phyloP scores from a whole-genome alignment of 2,888 invertebrate species.

The Thysanoteuthis rhombus region DNA sequence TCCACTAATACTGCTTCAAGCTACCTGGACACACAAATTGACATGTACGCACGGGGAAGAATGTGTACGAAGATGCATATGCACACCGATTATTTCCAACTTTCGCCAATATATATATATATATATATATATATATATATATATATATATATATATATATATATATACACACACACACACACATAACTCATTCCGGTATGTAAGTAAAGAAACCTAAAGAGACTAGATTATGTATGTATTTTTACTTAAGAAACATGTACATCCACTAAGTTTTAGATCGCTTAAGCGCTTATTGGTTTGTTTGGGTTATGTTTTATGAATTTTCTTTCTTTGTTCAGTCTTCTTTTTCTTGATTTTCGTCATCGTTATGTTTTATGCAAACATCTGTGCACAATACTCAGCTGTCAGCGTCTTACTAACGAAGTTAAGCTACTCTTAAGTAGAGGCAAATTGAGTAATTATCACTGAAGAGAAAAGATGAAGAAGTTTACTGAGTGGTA shows the following conservation, averaged over 20 bases:
- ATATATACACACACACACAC: too few relatives aligned
- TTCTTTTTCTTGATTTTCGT: neutral
- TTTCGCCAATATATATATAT: too few relatives aligned
- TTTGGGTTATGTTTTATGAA: neutral
- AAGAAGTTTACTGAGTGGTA: neutral
- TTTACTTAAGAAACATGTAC: neutral
- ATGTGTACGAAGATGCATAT: neutral
- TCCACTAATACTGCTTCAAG: neutral
- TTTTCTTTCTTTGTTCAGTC: neutral
- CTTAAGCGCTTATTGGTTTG: neutral
- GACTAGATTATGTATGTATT: neutral
- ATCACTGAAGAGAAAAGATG: neutral
- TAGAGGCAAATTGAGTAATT: neutral
- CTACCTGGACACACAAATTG: neutral
- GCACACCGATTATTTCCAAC: neutral
- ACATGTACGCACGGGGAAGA: neutral
- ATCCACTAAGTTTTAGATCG: neutral
- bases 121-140: too few relatives aligned
- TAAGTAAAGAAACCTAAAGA: neutral
- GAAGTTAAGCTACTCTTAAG: slow-evolving; percentile 12
- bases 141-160: too few relatives aligned
- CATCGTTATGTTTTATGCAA: neutral
- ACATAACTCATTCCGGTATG: too few relatives aligned
- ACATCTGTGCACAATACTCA: neutral
- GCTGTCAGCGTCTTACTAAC: slow-evolving; percentile 12